Evolutionary conservation across 2,113 vertebrate genomes (phyloP).

Genomic region (Sorex araneus): DNA sequence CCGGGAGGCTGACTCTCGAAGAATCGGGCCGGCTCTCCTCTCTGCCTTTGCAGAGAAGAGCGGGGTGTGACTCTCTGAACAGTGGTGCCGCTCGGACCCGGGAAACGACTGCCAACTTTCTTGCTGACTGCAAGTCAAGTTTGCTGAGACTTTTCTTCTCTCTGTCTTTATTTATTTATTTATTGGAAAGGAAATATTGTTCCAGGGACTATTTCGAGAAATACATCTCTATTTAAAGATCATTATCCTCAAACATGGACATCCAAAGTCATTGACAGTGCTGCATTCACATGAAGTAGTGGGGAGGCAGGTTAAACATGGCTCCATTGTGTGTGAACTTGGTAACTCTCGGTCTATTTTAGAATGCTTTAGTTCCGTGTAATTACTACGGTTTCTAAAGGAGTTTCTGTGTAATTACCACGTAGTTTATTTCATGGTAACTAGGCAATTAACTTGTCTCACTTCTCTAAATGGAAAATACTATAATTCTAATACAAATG

Average conservation of each 20-base stretch:
- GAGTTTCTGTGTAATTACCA: conserved; percentile 83
- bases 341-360: conserved; percentile 78
- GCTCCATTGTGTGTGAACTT: neutral
- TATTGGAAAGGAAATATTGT: neutral
- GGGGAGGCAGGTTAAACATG: conserved; percentile 40
- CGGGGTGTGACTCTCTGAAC: conserved; percentile 19
- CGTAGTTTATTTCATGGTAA: conserved; percentile 81
- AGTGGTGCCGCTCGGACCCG: neutral
- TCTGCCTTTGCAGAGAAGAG: no score
- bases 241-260: conserved; percentile 25
- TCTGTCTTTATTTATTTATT: neutral
- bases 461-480: conserved; percentile 80
- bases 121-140: neutral
- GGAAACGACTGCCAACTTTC: conserved; percentile 36
- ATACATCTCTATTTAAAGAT: conserved; percentile 44
- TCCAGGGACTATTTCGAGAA: conserved; percentile 34
- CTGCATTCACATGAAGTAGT: neutral
- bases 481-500: conserved; percentile 80
- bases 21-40: no score
- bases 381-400: conserved; percentile 83
- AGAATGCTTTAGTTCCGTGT: conserved; percentile 74
- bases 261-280: neutral
- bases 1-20: no score
- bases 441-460: conserved; percentile 88
- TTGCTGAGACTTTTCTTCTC: neutral